Evolutionary conservation across 2,888 invertebrate species (phyloP).

Genomic region (Pasiphila rectangulata): DNA sequence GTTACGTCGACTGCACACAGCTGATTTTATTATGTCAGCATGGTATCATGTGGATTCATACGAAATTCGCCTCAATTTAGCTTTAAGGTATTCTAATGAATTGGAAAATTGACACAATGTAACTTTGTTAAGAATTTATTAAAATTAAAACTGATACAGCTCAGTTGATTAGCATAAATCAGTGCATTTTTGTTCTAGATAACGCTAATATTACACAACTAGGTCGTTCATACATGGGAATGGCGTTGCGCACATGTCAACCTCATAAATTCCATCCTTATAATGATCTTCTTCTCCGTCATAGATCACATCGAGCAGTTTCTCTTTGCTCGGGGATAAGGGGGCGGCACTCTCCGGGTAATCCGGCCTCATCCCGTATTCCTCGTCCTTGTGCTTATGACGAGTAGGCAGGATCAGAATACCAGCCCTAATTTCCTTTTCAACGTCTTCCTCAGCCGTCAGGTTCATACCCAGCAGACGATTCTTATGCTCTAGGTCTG

Average conservation of each 20-base stretch:
- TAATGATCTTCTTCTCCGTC: constrained; percentile 47
- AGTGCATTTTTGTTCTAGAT: constrained; percentile 16
- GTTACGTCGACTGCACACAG: constrained; percentile 21
- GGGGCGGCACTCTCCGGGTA: constrained; percentile 64
- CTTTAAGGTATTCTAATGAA: neutral
- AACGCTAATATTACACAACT: constrained; percentile 20
- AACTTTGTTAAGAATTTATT: constrained; percentile 10
- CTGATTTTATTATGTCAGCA: constrained; percentile 11
- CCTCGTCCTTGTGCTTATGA: constrained; percentile 54
- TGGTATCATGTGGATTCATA: constrained; percentile 5
- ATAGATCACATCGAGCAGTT: constrained; percentile 57
- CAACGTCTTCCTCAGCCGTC: constrained; percentile 25
- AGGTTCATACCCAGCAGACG: constrained; percentile 43
- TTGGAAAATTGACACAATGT: constrained; percentile 6
- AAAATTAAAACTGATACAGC: constrained; percentile 6
- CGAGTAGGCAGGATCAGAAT: constrained; percentile 63
- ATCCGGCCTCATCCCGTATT: constrained; percentile 61
- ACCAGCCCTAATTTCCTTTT: constrained; percentile 52
- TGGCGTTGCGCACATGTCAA: constrained; percentile 49
- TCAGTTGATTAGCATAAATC: constrained; percentile 9
- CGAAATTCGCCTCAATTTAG: neutral
- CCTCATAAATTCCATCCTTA: constrained; percentile 58
- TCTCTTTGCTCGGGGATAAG: constrained; percentile 49
- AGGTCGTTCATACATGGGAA: constrained; percentile 51
- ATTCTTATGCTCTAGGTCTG: constrained; percentile 56